Base-by-base conservation (phyloP, 2,888 invertebrate species). In the Drosophila putrida region DNA sequence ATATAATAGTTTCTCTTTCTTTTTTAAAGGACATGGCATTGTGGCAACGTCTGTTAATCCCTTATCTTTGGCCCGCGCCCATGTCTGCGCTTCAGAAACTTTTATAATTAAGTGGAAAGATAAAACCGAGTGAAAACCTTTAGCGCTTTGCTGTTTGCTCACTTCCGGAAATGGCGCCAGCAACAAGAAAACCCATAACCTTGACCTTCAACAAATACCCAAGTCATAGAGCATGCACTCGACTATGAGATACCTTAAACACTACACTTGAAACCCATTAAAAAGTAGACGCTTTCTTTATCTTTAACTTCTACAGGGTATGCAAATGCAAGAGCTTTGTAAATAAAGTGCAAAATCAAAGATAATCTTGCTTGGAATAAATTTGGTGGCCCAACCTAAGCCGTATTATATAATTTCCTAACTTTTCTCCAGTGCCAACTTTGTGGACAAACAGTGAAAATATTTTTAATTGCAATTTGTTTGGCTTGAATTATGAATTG, bases 31-130 rank as follows among this genome's bases (percentile, higher is more conserved):
- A 50, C n/a, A 55, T 44, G 20, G 11, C 36, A 11, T 25, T 20
- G 20, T 31, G 31, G 46, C 36, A 13, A 47, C 63, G 8, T 33
- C 27, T 53, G 11, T 39, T 54, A 57, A 58, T 53, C n/a, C 38
- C 20, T 44, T 64, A 44, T 57, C 58, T 55, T 43, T 13, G 38
- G n/a, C n/a, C 31, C 27, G 28, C 15, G 8, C 31, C 6, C 31
- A 31, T 15, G 11, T 3, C 25, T 25, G 43, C 49, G 58, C n/a
- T n/a, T 53, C 55, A 39, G 55, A 70, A 70, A 76, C 66, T 80
- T 78, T 75, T 83, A 78, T 75, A 87, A 83, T 83, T 84, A 82
- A 86, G 67, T 58, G 67, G 71, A 58, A 57, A 65, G 78, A 77
- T 70, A 73, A 58, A 57, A 38, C 58, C 39, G 39, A 69, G 61